A percentile compares a stretch with the other conserved stretches of the same genome.
Conservation (phyloP, 2,113 vertebrate species). For the Smithornis capensis region DNA sequence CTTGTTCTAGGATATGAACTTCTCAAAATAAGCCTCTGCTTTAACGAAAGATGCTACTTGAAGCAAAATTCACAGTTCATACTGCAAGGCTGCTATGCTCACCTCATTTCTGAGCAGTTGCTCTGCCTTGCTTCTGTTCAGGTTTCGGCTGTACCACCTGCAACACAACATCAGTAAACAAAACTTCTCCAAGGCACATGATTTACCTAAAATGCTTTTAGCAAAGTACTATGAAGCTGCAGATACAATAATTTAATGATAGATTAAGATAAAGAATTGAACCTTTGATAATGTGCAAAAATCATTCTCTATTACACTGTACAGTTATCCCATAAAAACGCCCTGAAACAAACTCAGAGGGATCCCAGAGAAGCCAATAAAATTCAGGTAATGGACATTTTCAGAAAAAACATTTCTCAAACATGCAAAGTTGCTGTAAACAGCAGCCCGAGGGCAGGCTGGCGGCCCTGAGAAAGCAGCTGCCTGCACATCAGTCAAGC, state of each 20-base stretch:
- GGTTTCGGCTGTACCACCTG: constrained; percentile 91
- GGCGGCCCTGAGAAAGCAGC: not conserved
- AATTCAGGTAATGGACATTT: not conserved
- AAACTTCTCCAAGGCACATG: not conserved
- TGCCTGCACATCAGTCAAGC: rapidly evolving
- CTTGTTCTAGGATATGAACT: not conserved
- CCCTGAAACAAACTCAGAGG: not conserved
- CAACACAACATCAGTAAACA: constrained; percentile 1
- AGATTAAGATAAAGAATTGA: not conserved
- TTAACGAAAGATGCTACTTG: not conserved
- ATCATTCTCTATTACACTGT: not conserved
- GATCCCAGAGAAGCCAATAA: not conserved
- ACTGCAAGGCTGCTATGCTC: not conserved
- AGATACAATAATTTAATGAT: not conserved
- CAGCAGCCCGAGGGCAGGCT: not conserved
- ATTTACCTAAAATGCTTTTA: not conserved
- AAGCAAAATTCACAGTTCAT: not conserved
- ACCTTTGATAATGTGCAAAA: not conserved
- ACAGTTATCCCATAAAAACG: not conserved
- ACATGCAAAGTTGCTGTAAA: rapidly evolving
- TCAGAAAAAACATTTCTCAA: not conserved
- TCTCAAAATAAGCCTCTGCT: not conserved
- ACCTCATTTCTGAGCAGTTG: constrained; percentile 89
- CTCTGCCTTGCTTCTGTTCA: constrained; percentile 90
- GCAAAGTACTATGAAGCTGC: not conserved